phyloP scores from a whole-genome alignment of 2,797 vertebrate genomes.

The Onychomys torridus region DNA sequence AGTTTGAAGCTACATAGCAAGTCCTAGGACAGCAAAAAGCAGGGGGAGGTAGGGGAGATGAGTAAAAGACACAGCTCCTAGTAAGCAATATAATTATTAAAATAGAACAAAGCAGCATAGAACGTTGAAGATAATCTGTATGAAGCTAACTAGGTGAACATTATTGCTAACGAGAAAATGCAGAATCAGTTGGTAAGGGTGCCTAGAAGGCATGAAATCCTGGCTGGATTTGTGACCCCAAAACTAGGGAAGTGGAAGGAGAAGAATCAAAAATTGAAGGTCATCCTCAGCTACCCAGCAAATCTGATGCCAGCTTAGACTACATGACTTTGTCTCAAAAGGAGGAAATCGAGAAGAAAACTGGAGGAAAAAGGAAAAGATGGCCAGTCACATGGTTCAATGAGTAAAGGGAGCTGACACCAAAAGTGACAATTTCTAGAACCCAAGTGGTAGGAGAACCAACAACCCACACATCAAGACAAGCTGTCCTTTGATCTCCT shows the following conservation, averaged over 20 bases:
- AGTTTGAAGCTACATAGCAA: not conserved
- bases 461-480: not conserved
- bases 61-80: not conserved
- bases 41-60: not conserved
- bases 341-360: not conserved
- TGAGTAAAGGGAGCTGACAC: not conserved
- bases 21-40: not conserved
- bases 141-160: not conserved
- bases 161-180: not conserved
- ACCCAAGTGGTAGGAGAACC: not conserved
- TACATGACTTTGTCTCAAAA: not conserved
- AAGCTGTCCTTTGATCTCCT: not conserved
- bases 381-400: not conserved
- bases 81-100: constrained; percentile 43
- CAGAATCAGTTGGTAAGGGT: constrained; percentile 2
- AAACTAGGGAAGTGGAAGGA: not conserved
- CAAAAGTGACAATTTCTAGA: not conserved
- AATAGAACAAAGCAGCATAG: not conserved
- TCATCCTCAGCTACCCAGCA: not conserved
- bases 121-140: constrained; percentile 3
- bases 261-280: not conserved
- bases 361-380: not conserved
- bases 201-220: not conserved
- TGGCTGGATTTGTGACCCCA: not conserved
- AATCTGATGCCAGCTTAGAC: not conserved